Evolutionary conservation across 2,113 vertebrate genomes (phyloP).

Genomic region (Corvus cornix): DNA sequence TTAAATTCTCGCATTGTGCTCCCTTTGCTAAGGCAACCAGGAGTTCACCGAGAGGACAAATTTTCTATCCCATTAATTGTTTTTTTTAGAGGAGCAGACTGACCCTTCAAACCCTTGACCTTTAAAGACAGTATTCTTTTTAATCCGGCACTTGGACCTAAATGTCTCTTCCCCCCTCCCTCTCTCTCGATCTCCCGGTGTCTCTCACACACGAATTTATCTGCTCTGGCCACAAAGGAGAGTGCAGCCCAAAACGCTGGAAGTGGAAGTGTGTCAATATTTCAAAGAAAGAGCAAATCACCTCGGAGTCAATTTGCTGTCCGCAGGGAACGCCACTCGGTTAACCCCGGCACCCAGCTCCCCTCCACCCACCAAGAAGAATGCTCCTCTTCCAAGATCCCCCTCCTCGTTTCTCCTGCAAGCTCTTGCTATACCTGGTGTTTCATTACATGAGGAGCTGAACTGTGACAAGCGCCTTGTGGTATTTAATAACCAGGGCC

Average conservation of each 20-base stretch:
- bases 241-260: constrained; percentile 1
- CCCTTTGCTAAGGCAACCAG: constrained; percentile 83
- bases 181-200: constrained; percentile 8
- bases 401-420: constrained; percentile 38
- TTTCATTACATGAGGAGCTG: constrained; percentile 74
- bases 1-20: constrained; percentile 79
- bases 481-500: constrained; percentile 71
- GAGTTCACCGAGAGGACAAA: constrained; percentile 94
- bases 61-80: constrained; percentile 92
- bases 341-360: constrained; percentile 41
- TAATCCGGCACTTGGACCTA: constrained; percentile 66
- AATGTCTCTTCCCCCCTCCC: constrained; percentile 17
- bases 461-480: constrained; percentile 68
- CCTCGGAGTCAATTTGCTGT: constrained; percentile 68
- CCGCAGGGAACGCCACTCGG: constrained; percentile 62
- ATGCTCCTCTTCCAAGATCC: constrained; percentile 39
- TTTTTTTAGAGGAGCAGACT: constrained; percentile 82
- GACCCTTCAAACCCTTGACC: constrained; percentile 93
- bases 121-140: constrained; percentile 82
- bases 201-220: constrained; percentile 53
- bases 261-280: constrained; percentile 71
- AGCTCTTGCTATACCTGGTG: constrained; percentile 64
- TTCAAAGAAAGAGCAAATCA: constrained; percentile 73
- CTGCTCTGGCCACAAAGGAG: constrained; percentile 52
- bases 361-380: constrained; percentile 66